These are phyloP conservation scores for Spodoptera exigua DNA, from an alignment of 2,888 invertebrate genomes.

Conservation along the genomic window DNA sequence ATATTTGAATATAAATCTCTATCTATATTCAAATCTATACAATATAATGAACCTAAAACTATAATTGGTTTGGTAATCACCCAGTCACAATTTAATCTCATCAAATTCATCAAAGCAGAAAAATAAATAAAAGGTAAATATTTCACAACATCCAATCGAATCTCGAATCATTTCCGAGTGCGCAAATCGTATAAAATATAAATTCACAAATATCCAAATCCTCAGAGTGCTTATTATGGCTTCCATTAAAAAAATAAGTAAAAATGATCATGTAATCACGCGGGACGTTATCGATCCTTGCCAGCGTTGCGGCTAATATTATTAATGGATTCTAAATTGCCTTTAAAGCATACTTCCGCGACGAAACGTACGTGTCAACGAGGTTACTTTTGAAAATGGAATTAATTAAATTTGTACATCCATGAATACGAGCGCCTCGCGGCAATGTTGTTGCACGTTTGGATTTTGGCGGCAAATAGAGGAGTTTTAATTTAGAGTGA, in stretches of 20 bases:
- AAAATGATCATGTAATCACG: constrained; percentile 16
- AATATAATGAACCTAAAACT: too few relatives aligned
- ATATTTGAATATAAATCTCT: too few relatives aligned
- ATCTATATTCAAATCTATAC: too few relatives aligned
- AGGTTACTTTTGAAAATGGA: constrained; percentile 71
- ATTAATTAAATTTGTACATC: constrained; percentile 63
- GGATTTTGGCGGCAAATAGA: constrained; percentile 26
- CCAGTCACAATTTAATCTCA: too few relatives aligned
- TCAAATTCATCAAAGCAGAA: too few relatives aligned
- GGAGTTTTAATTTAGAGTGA: background rate
- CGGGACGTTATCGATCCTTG: constrained; percentile 31
- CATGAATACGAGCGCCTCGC: constrained; percentile 41
- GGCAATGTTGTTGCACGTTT: constrained; percentile 1
- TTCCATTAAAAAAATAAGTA: constrained; percentile 31
- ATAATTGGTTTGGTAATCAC: too few relatives aligned
- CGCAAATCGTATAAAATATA: constrained; percentile 19
- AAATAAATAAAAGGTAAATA: background rate
- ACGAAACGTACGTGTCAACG: constrained; percentile 66
- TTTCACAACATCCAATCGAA: background rate
- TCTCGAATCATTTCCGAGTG: background rate
- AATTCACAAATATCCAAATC: constrained; percentile 17
- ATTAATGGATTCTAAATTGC: constrained; percentile 84
- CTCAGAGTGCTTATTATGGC: constrained; percentile 9
- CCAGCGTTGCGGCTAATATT: constrained; percentile 66
- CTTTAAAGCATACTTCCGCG: constrained; percentile 76